phyloP scores from a whole-genome alignment of 2,113 vertebrate species.

The Takifugu bimaculatus region DNA sequence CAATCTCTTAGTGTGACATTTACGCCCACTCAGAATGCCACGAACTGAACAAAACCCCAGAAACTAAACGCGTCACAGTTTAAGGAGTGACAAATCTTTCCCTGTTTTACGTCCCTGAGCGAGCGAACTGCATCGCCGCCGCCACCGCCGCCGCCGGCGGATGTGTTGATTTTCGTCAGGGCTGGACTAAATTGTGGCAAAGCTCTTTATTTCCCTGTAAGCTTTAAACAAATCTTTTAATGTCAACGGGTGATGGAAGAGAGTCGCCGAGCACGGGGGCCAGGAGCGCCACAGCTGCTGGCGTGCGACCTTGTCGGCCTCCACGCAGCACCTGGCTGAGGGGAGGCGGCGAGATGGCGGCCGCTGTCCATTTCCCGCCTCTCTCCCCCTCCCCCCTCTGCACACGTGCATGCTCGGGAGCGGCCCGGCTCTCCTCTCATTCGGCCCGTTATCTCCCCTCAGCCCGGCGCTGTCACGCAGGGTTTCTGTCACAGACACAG shows the following conservation, averaged over 20 bases:
- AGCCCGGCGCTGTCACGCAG: conserved; percentile 26
- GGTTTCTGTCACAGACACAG: conserved; percentile 19
- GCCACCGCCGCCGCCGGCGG: background rate
- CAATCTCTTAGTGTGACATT: conserved; percentile 21
- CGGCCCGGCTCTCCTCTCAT: conserved; percentile 7
- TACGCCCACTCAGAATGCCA: background rate
- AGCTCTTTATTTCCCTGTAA: conserved; percentile 1
- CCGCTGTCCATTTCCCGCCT: background rate
- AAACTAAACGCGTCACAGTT: too few relatives aligned
- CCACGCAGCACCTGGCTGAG: conserved; percentile 27
- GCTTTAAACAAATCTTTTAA: conserved; percentile 26
- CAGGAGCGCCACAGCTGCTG: conserved; percentile 21
- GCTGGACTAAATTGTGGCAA: background rate
- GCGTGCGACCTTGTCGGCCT: conserved; percentile 47
- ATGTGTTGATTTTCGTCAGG: conserved; percentile 16
- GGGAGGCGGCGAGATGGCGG: conserved; percentile 15
- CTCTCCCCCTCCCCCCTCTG: background rate
- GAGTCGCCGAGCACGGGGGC: conserved; percentile 20
- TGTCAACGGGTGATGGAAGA: conserved; percentile 9
- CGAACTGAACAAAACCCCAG: too few relatives aligned
- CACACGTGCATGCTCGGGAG: background rate
- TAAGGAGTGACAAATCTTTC: too few relatives aligned
- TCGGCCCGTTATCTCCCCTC: conserved; percentile 3
- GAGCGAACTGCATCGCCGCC: background rate
- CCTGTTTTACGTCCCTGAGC: conserved; percentile 2